These are phyloP conservation scores for Drosophila ananassae DNA, from an alignment of 1,140 invertebrate species.

Conservation along the genomic window DNA sequence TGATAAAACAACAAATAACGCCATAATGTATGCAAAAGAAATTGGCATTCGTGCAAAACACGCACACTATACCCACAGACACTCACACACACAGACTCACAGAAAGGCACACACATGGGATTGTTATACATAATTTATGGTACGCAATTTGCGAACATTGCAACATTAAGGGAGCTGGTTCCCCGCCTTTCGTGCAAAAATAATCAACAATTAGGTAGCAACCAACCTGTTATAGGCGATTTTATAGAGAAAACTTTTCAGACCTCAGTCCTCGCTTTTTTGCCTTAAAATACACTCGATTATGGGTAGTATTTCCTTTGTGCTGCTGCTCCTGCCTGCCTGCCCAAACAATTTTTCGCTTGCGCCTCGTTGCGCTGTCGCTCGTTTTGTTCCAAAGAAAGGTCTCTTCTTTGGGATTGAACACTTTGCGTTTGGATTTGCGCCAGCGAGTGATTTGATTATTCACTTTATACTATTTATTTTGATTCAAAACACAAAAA, in stretches of 20 bases:
- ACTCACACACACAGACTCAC: constrained; percentile 5
- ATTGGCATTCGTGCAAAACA: constrained; percentile 8
- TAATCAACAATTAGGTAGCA: constrained; percentile 30
- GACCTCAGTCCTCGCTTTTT: constrained; percentile 4
- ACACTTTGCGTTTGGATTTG: constrained; percentile 19
- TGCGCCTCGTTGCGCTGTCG: constrained; percentile 31
- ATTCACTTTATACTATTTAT: neutral
- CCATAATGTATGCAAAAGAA: constrained; percentile 47
- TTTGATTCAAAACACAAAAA: constrained; percentile 21
- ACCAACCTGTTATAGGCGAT: constrained; percentile 56
- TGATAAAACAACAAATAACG: constrained; percentile 11
- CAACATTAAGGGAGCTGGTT: constrained; percentile 14
- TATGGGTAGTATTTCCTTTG: constrained; percentile 7
- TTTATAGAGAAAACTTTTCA: constrained; percentile 36
- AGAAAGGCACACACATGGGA: constrained; percentile 18
- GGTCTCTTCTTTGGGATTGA: constrained; percentile 12
- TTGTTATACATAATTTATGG: constrained; percentile 72
- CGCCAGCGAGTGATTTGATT: neutral
- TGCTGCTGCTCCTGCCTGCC: constrained; percentile 37
- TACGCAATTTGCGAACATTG: constrained; percentile 51
- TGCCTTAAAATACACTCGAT: constrained; percentile 4
- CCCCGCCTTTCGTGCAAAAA: neutral
- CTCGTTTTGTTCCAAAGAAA: constrained; percentile 8
- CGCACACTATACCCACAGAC: neutral
- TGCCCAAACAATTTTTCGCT: constrained; percentile 59